Conservation (phyloP, 2,113 vertebrate genomes). For the Aptenodytes forsteri region DNA sequence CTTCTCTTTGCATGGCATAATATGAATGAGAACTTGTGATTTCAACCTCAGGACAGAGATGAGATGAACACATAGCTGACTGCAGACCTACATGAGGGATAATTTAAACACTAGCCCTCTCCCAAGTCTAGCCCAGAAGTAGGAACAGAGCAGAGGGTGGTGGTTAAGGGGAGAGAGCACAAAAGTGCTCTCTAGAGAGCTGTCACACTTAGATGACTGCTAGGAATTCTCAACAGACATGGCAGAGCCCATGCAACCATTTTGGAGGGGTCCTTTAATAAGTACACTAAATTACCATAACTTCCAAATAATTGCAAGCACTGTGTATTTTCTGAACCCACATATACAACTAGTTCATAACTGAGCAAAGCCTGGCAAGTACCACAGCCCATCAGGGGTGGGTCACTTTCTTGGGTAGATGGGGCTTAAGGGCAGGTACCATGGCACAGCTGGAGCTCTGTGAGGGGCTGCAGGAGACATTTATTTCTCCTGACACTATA, state of each 20-base stretch:
- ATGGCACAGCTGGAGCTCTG: constrained; percentile 47
- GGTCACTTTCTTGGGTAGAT: not conserved
- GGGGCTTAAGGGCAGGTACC: constrained; percentile 47
- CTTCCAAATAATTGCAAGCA: not conserved
- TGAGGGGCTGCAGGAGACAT: constrained; percentile 23
- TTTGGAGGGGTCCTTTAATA: not conserved
- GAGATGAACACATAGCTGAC: not conserved
- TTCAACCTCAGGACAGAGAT: not conserved
- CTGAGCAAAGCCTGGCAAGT: not conserved
- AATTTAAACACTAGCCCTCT: not conserved
- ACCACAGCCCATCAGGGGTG: not conserved
- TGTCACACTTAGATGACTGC: not conserved
- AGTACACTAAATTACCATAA: not conserved
- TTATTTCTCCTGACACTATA: constrained; percentile 60
- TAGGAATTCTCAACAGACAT: not conserved
- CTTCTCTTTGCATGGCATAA: not conserved
- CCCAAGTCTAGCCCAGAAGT: not conserved
- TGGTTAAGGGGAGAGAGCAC: not conserved
- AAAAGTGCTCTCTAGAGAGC: not conserved
- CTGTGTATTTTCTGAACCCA: not conserved
- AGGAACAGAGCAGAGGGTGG: not conserved
- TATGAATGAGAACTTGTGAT: not conserved
- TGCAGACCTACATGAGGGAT: not conserved
- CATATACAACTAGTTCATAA: not conserved
- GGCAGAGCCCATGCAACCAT: not conserved